Base-by-base conservation (phyloP, 2,888 invertebrate genomes). In the Zaprionus bogoriensis region DNA sequence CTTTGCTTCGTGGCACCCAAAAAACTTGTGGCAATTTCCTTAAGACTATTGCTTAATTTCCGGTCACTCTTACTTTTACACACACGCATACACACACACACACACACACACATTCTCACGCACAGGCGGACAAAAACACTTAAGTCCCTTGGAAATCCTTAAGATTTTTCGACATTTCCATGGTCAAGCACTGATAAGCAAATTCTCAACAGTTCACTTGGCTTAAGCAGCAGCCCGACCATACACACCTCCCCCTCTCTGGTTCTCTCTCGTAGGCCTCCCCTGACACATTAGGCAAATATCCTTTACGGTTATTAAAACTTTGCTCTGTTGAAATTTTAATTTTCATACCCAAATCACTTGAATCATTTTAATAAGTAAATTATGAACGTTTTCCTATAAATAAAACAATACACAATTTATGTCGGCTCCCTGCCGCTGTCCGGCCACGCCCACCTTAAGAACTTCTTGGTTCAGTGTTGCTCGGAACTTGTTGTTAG, bases 341-440 rank as follows among this genome's bases (percentile, higher is more conserved):
- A 79, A 82, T 82, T 85, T 75, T 73, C 74, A 70, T 71, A 84
- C 84, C 84, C 88, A 84, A 84, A 84, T 84, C 88, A 84, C 82
- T 84, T 82, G 82, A 87, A 87, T 87, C 74, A 84, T 87, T 87
- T 79, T 87, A 87, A 84, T 81, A 87, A 87, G 78, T 84, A 84
- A 84, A 86, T 86, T 84, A 84, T 84, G 78, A 84, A 84, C 77
- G 70, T 76, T 77, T 75, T 54, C 74, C 69, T 87, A 84, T 84
- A 78, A 84, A 84, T 84, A 84, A 84, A 87, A 81, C 87, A 87
- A 84, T 81, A 84, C 70, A 81, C 85, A 87, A 87, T 87, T 87
- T 87, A 84, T 77, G n/a, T n/a, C 68, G 85, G 67, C 19, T 46
- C 62, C 52, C 4, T 10, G 2, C 9, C 9, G 27, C 27, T 10